phyloP scores from a whole-genome alignment of 2,797 vertebrate species.

The Hydrophis major region DNA sequence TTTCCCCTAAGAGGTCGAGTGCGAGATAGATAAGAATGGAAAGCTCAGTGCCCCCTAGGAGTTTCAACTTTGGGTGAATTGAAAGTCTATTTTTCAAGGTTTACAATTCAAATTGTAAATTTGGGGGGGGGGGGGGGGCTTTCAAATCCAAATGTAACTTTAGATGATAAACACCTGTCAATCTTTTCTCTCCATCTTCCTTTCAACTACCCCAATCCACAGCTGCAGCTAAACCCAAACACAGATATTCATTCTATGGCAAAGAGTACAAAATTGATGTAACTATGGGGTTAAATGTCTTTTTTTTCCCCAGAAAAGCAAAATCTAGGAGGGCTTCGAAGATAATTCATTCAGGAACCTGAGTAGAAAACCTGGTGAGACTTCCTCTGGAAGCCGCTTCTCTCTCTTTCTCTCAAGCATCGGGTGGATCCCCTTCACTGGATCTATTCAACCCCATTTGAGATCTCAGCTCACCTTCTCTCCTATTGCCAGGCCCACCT shows the following conservation, averaged over 20 bases:
- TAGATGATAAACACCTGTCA: neutral
- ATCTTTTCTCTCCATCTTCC: neutral
- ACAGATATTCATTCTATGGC: neutral
- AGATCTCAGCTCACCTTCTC: neutral
- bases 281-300: neutral
- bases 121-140: neutral
- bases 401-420: neutral
- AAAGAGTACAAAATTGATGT: neutral
- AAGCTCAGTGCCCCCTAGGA: neutral
- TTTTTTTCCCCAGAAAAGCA: neutral
- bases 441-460: neutral
- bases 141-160: neutral
- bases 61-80: neutral
- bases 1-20: neutral
- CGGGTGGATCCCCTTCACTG: neutral
- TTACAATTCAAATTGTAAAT: neutral
- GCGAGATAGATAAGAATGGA: neutral
- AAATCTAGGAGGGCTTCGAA: neutral
- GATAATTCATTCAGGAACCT: neutral
- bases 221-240: neutral
- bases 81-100: neutral
- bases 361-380: neutral
- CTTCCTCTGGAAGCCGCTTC: neutral
- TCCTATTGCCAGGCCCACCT: neutral
- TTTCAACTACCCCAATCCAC: neutral